These are phyloP conservation scores for Salminus brasiliensis DNA, from an alignment of 2,113 vertebrate genomes.

Conservation along the genomic window DNA sequence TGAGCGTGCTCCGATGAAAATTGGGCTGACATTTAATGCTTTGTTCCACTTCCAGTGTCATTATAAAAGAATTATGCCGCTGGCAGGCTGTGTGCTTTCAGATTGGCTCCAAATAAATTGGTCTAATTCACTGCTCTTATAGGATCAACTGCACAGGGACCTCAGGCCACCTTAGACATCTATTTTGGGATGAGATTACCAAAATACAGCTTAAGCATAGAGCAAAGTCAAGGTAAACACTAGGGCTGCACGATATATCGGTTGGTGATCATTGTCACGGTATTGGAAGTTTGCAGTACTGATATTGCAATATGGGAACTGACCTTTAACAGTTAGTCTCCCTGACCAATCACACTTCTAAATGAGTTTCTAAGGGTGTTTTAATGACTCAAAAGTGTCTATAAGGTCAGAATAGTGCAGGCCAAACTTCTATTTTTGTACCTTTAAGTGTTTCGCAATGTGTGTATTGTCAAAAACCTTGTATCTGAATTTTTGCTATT, in stretches of 20 bases:
- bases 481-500: too few species aligned
- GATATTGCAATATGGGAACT: too few species aligned
- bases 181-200: background rate
- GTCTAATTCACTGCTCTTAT: slow-evolving; percentile 2
- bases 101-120: background rate
- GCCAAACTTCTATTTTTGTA: too few species aligned
- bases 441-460: too few species aligned
- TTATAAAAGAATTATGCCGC: slow-evolving; percentile 28
- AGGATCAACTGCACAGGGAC: background rate
- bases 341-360: background rate
- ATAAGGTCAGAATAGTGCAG: too few species aligned
- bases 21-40: slow-evolving; percentile 28
- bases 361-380: background rate
- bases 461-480: too few species aligned
- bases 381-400: too few species aligned
- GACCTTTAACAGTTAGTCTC: background rate
- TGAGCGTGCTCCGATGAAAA: slow-evolving; percentile 21
- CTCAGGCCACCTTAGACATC: background rate
- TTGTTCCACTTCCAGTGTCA: slow-evolving; percentile 11
- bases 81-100: background rate
- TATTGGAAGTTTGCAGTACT: background rate
- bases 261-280: background rate
- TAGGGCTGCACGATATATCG: background rate
- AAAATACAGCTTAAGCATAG: background rate
- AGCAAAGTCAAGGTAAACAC: background rate